Percentiles rank a stretch among this genome's conserved stretches.
phyloP scores from a whole-genome alignment of 2,888 invertebrate species.

The Temnothorax rugatulus region DNA sequence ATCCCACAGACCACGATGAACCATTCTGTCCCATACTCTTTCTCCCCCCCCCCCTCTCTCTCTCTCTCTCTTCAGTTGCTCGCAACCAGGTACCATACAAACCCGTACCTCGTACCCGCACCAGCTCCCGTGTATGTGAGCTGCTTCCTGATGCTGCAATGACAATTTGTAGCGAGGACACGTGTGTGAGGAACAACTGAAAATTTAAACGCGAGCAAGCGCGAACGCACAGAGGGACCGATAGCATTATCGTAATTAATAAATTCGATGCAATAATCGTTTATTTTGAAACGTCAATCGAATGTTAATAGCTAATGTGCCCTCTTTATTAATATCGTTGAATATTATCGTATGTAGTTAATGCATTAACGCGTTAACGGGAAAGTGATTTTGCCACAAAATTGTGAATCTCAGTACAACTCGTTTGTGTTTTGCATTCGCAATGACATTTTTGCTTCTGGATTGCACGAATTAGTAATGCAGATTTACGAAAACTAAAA shows the following conservation, averaged over 20 bases:
- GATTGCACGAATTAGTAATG: neutral
- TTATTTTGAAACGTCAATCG: conserved; percentile 45
- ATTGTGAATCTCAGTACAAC: conserved; percentile 1
- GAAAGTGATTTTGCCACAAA: conserved; percentile 54
- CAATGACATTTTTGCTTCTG: neutral
- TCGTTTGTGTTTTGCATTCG: neutral
- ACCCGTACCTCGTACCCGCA: conserved; percentile 43
- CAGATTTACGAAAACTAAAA: neutral
- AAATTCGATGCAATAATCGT: conserved; percentile 54
- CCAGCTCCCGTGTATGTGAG: conserved; percentile 42
- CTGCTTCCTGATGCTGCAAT: conserved; percentile 68
- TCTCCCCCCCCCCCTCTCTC: neutral
- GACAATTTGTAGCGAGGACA: conserved; percentile 70
- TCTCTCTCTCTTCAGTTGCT: conserved; percentile 55
- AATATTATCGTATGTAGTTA: conserved; percentile 46
- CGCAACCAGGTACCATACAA: conserved; percentile 61
- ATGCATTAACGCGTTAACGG: conserved; percentile 25
- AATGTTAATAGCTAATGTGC: conserved; percentile 54
- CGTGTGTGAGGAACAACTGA: conserved; percentile 56
- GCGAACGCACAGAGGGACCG: conserved; percentile 30
- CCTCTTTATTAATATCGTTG: conserved; percentile 51
- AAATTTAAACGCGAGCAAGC: conserved; percentile 60
- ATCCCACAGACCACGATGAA: conserved; percentile 78
- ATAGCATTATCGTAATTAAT: conserved; percentile 57
- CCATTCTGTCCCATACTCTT: conserved; percentile 66